phyloP scores from a whole-genome alignment of 1,140 invertebrate genomes.

The Caenorhabditis latens region DNA sequence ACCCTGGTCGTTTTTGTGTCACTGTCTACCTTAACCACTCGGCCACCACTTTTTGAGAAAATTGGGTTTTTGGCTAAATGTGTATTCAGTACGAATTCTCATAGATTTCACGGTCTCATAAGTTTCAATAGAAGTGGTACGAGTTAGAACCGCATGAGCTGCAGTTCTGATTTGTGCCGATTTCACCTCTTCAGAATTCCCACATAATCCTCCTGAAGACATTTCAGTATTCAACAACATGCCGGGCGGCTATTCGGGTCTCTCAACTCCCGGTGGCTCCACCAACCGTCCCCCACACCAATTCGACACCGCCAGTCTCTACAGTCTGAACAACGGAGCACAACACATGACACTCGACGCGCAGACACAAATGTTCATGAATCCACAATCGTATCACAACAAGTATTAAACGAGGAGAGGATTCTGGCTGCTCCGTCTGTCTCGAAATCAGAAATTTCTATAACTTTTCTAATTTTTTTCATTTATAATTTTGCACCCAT shows the following conservation, averaged over 20 bases:
- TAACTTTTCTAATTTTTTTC: no score
- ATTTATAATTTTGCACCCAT: no score
- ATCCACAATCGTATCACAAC: slow-evolving; percentile 19
- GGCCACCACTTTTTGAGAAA: no score
- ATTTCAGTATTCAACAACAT: slow-evolving; percentile 43
- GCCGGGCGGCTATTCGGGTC: slow-evolving; percentile 37
- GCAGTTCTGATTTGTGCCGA: no score
- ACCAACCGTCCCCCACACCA: slow-evolving; percentile 27
- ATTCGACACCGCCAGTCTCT: slow-evolving; percentile 23
- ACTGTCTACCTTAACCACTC: no score
- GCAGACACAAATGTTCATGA: slow-evolving; percentile 18
- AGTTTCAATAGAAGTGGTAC: no score
- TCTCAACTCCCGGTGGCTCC: slow-evolving; percentile 18
- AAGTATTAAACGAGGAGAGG: background rate
- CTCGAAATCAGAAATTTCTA: background rate
- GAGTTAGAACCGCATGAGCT: no score
- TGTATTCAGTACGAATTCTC: no score
- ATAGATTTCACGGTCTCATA: no score
- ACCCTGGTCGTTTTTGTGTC: no score
- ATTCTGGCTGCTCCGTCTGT: background rate
- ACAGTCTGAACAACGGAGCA: slow-evolving; percentile 20
- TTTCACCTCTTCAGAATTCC: no score
- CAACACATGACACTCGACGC: background rate
- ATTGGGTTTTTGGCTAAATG: no score
- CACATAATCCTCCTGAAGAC: background rate